phyloP scores from a whole-genome alignment of 2,797 vertebrate genomes.

The Chrosomus eos region DNA sequence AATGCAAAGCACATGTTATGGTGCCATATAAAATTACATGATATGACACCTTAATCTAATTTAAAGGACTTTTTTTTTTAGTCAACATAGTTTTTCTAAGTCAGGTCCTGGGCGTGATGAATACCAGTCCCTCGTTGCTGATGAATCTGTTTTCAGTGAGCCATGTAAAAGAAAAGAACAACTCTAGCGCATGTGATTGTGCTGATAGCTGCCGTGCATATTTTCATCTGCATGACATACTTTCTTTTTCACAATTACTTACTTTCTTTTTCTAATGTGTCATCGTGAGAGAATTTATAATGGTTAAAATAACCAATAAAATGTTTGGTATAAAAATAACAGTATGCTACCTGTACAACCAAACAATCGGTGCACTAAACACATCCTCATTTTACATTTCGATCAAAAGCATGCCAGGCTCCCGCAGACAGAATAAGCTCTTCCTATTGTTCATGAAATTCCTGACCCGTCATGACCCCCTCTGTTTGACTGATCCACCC shows the following conservation, averaged over 20 bases:
- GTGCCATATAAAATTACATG: too few species aligned
- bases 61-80: too few species aligned
- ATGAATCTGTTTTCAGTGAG: slow-evolving; percentile 54
- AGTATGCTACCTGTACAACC: slow-evolving; percentile 40
- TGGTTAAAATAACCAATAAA: neutral
- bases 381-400: slow-evolving; percentile 53
- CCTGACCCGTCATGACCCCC: slow-evolving; percentile 52
- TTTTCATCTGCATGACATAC: neutral
- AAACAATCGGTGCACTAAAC: slow-evolving; percentile 53
- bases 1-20: neutral
- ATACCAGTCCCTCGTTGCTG: slow-evolving; percentile 43
- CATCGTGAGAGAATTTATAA: neutral
- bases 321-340: neutral
- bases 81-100: slow-evolving; percentile 34
- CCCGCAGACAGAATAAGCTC: slow-evolving; percentile 59
- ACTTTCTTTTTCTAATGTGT: too few species aligned
- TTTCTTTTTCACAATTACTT: too few species aligned
- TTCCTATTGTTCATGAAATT: slow-evolving; percentile 61
- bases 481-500: slow-evolving; percentile 37
- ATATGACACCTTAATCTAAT: too few species aligned
- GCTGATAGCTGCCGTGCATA: slow-evolving; percentile 31
- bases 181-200: slow-evolving; percentile 31
- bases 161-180: slow-evolving; percentile 56
- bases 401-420: slow-evolving; percentile 40
- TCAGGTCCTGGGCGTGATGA: slow-evolving; percentile 8